phyloP scores from a whole-genome alignment of 2,888 invertebrate species.

The Athrips mouffetella region DNA sequence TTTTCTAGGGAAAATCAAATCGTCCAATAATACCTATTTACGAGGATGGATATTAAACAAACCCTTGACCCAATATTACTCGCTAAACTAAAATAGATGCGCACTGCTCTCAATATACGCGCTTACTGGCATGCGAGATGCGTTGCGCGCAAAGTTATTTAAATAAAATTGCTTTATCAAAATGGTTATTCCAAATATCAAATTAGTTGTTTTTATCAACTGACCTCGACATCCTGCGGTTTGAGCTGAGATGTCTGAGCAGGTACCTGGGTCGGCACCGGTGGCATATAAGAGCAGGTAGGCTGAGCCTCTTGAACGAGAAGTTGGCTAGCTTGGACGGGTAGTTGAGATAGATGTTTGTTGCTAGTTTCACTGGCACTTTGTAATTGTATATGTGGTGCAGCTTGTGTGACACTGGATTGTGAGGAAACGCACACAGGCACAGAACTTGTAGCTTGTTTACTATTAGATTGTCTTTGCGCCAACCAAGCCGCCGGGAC shows the following conservation, averaged over 20 bases:
- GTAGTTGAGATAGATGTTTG: constrained; percentile 36
- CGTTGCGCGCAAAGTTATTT: constrained; percentile 42
- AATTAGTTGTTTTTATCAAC: constrained; percentile 23
- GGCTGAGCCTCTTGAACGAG: constrained; percentile 50
- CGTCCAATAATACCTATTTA: too few species aligned
- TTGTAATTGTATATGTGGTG: constrained; percentile 58
- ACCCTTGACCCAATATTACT: constrained; percentile 73
- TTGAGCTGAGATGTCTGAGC: constrained; percentile 50
- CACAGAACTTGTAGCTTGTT: constrained; percentile 31
- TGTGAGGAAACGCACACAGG: constrained; percentile 2
- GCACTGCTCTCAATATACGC: constrained; percentile 63
- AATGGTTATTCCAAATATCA: background rate
- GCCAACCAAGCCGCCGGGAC: constrained; percentile 67
- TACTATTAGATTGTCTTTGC: constrained; percentile 35
- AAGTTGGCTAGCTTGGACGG: constrained; percentile 29
- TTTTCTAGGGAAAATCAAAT: too few species aligned
- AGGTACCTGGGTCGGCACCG: constrained; percentile 30
- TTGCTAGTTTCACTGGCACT: constrained; percentile 43
- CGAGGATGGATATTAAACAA: constrained; percentile 36
- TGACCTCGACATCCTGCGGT: constrained; percentile 75
- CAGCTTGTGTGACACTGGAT: constrained; percentile 29
- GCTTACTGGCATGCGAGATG: constrained; percentile 54
- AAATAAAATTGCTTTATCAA: background rate
- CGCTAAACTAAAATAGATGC: constrained; percentile 71
- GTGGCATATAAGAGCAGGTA: constrained; percentile 61